Conservation (phyloP, 2,797 vertebrate genomes). For the Danio kyathit region DNA sequence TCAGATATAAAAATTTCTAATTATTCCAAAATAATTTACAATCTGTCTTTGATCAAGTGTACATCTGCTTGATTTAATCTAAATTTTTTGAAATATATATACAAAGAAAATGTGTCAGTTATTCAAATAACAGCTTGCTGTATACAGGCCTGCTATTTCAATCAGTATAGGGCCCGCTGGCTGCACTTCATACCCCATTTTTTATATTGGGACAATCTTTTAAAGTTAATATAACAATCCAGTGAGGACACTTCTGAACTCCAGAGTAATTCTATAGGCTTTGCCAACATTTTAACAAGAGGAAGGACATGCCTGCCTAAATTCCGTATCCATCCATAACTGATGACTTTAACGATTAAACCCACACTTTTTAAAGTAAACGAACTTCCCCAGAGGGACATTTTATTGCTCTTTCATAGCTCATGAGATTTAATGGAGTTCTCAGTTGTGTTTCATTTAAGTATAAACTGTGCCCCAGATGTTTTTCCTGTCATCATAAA, state of each 20-base stretch:
- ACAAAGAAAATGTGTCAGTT: conserved; percentile 28
- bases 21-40: conserved; percentile 66
- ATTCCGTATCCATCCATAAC: conserved; percentile 29
- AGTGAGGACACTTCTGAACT: conserved; percentile 12
- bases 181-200: conserved; percentile 29
- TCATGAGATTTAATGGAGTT: conserved; percentile 21
- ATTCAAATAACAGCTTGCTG: conserved; percentile 19
- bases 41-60: conserved; percentile 49
- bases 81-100: conserved; percentile 34
- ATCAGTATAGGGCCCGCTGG: conserved; percentile 45
- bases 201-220: conserved; percentile 47
- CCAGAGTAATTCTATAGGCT: conserved; percentile 32
- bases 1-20: conserved; percentile 67
- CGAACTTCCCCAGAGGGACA: conserved; percentile 1
- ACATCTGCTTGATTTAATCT: conserved; percentile 48
- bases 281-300: conserved; percentile 36
- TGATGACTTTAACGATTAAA: conserved; percentile 38
- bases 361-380: conserved; percentile 28
- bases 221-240: conserved; percentile 45
- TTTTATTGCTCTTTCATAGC: conserved; percentile 33
- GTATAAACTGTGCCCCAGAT: conserved; percentile 33
- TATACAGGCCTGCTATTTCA: conserved; percentile 55
- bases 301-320: conserved; percentile 32
- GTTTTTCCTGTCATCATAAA: background rate
- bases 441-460: conserved; percentile 33